Evolutionary conservation across 2,113 vertebrate species (phyloP).

Genomic region (Pangasianodon gigas): DNA sequence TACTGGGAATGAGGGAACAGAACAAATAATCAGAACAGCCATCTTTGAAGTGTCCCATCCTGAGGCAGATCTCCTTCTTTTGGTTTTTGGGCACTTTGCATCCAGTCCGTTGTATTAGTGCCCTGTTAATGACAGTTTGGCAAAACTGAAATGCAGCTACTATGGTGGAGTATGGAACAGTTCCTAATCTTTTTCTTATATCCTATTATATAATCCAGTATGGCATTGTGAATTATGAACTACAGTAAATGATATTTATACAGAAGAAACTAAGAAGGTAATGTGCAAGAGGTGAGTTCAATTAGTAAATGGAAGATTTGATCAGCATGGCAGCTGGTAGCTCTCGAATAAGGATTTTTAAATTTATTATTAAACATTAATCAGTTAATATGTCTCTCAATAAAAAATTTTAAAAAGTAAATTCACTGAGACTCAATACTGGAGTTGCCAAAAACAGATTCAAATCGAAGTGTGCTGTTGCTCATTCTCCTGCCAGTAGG

Average conservation of each 20-base stretch:
- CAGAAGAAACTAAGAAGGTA: background rate
- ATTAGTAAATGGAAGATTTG: background rate
- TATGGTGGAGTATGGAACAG: background rate
- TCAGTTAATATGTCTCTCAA: background rate
- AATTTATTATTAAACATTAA: background rate
- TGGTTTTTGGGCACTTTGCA: background rate
- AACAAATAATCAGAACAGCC: constrained; percentile 40
- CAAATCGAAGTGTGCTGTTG: background rate
- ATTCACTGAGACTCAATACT: background rate
- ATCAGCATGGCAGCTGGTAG: background rate
- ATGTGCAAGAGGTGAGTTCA: background rate
- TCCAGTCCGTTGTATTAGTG: background rate
- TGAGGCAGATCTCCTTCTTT: background rate
- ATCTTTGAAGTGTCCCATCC: background rate
- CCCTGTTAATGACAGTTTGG: background rate
- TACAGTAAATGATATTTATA: background rate
- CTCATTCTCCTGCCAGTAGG: background rate
- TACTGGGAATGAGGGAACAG: constrained; percentile 37
- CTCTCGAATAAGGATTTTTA: background rate
- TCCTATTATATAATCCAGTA: background rate
- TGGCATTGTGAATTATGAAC: background rate
- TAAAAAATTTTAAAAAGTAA: too few species aligned
- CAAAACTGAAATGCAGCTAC: background rate
- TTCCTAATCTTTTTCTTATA: background rate
- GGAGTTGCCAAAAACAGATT: background rate